These are phyloP conservation scores for Tridacna crocea DNA, from an alignment of 2,888 invertebrate species.

Conservation along the genomic window DNA sequence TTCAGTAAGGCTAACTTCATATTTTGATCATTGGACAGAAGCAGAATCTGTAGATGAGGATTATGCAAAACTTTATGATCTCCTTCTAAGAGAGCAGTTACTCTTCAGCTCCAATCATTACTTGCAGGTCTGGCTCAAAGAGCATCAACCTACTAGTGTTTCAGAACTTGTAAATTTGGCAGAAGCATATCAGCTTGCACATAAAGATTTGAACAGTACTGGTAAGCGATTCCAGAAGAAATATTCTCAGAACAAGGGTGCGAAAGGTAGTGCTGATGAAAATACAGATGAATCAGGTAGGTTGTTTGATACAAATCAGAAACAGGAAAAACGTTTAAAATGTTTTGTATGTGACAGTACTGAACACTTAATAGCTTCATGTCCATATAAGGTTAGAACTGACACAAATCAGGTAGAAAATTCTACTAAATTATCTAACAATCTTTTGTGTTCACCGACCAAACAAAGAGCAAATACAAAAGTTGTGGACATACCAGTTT, in stretches of 20 bases:
- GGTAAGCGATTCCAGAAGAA: not conserved
- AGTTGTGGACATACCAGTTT: not conserved
- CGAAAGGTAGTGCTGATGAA: not conserved
- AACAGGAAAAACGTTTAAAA: not conserved
- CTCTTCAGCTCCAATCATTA: not conserved
- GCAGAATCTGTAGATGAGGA: not conserved
- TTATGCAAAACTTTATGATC: not conserved
- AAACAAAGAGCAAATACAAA: not conserved
- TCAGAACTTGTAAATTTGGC: not conserved
- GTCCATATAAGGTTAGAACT: not conserved
- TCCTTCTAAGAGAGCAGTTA: not conserved
- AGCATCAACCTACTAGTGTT: not conserved
- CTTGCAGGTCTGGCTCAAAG: not conserved
- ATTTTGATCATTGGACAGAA: not conserved
- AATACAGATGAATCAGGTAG: conserved; percentile 9
- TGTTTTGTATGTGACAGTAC: not conserved
- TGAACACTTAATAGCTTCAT: not conserved
- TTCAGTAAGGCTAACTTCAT: not conserved
- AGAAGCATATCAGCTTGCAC: conserved; percentile 1
- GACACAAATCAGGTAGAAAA: not conserved
- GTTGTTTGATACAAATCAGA: not conserved
- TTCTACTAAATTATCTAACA: not conserved
- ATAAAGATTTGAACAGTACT: not conserved
- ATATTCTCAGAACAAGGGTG: not conserved
- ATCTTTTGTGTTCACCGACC: not conserved